Base-by-base conservation (phyloP, 2,888 invertebrate genomes). In the Meghimatium bilineatum region DNA sequence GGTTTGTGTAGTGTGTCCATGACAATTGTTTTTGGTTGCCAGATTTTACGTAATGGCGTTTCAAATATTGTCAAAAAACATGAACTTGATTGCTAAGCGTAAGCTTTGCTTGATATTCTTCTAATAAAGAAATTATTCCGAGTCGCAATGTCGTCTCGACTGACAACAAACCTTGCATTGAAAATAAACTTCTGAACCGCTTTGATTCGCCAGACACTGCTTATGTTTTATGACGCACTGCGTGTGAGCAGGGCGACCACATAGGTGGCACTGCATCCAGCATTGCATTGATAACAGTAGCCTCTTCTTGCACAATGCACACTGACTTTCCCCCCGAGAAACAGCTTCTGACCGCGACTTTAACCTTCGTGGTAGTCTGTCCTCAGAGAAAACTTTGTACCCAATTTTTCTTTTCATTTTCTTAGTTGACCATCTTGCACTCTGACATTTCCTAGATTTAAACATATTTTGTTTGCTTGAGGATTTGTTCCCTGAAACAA, bases 171-270 rank as follows among this genome's bases (percentile, higher is more conserved):
- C 20, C 29, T 32, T 14, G 56, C 80, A 80, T 49, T 72, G 20
- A 56, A 80, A 80, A 29, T 72, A 80, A 26, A 36, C n/a, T n/a
- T 34, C 23, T 72, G 52, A 26, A 44, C 36, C 72, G 12, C n/a
- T n/a, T 29, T 56, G 34, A 8, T 60, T 1, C 1, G 56, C 36
- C 26, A 44, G 36, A n/a, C 80, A 32, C n/a, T 72, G 49, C 0
- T 60, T 56, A 14, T 56, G 56, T 12, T 72, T 80, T 6, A 80
- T 60, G 60, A 34, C 80, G 80, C 82, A 82, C 29, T 44, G 23
- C 14, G 38, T 49, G 49, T 82, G 82, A 3, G 82, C 82, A 23
- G 74, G 29, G 14, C 82, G 82, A 1, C 82, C 82, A 49, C 82
- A 82, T 38, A 63, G 3, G 75, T 38, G 52, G 32, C 82, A 82